A percentile compares a stretch with the other conserved stretches of the same genome.
These are phyloP conservation scores for Lepilemur ruficaudatus DNA, from an alignment of 2,797 vertebrate genomes.

Conservation along the genomic window DNA sequence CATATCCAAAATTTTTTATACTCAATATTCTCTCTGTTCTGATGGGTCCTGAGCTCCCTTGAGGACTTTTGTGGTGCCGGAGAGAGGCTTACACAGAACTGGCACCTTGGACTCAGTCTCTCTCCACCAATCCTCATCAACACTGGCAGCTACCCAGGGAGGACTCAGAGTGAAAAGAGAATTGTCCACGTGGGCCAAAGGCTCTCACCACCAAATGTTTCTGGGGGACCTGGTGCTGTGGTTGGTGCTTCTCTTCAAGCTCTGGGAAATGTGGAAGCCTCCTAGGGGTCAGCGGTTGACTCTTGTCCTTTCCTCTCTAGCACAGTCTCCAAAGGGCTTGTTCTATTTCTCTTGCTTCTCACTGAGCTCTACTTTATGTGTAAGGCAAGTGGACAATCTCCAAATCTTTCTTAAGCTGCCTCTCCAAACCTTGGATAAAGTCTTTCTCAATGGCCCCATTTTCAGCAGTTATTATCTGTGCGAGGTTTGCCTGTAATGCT, in stretches of 20 bases:
- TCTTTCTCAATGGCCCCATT: neutral
- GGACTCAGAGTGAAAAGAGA: neutral
- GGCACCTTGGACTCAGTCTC: neutral
- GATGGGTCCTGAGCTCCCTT: neutral
- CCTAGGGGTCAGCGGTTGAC: neutral
- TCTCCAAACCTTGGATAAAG: neutral
- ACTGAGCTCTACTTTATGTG: neutral
- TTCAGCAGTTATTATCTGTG: neutral
- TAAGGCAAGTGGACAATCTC: neutral
- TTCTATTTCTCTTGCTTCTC: neutral
- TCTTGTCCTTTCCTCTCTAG: neutral
- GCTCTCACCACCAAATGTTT: too few species aligned
- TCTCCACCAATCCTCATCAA: neutral
- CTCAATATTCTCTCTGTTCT: neutral
- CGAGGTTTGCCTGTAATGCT: neutral
- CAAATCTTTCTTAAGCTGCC: neutral
- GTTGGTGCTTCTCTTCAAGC: neutral
- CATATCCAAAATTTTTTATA: neutral
- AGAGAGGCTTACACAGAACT: neutral
- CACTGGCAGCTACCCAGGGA: neutral
- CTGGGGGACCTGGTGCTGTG: neutral
- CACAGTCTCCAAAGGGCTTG: neutral
- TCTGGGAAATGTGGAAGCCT: neutral
- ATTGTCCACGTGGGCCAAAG: too few species aligned
- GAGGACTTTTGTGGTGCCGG: neutral